Conservation (phyloP, 2,888 invertebrate genomes). For the Tipula vernalis region DNA sequence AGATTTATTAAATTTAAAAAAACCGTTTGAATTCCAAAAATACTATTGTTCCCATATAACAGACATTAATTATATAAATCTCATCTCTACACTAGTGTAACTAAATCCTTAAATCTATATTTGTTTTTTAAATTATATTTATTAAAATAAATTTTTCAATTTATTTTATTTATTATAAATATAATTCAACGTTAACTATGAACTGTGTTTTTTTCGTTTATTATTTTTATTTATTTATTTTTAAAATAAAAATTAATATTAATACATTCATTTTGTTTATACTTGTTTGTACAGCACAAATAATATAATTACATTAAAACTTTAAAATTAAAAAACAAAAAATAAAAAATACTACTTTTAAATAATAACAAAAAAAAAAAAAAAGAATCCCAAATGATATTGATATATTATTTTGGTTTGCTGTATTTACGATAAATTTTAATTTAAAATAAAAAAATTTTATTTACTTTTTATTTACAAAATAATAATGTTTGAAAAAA, state of each 20-base stretch:
- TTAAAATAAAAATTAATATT: constrained; percentile 13
- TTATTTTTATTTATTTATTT: neutral
- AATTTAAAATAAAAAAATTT: neutral
- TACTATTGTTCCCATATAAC: constrained; percentile 14
- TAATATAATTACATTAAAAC: neutral
- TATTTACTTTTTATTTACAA: neutral
- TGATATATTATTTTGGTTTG: neutral
- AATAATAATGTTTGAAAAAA: neutral
- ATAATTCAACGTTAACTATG: constrained; percentile 22
- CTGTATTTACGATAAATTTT: constrained; percentile 4
- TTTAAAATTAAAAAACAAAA: neutral
- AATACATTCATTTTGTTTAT: constrained; percentile 14
- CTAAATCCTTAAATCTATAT: constrained; percentile 8
- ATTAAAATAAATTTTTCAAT: constrained; percentile 17
- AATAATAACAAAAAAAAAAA: neutral
- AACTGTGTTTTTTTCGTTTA: constrained; percentile 22
- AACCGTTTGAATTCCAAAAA: neutral
- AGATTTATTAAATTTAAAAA: neutral
- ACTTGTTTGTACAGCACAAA: neutral
- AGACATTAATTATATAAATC: neutral
- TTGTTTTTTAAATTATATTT: constrained; percentile 15
- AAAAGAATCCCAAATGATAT: neutral
- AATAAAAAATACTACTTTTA: neutral
- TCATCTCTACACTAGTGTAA: neutral
- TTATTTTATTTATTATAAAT: neutral